Evolutionary conservation across 2,888 invertebrate species (phyloP).

Genomic region (Hirtodrosophila cameraria): DNA sequence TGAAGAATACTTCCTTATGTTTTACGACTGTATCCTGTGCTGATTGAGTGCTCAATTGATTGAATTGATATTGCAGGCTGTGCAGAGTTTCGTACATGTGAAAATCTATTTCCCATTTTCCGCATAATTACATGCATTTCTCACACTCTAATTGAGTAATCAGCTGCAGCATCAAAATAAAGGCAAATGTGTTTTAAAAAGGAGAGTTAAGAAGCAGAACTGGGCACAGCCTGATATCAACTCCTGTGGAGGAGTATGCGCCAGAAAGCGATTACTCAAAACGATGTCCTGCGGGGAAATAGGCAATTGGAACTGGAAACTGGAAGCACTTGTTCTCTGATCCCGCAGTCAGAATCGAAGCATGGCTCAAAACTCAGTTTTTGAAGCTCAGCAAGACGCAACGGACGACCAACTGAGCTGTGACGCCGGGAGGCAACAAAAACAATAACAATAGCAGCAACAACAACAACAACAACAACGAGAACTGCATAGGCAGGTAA

Average conservation of each 20-base stretch:
- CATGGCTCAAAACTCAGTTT: slow-evolving; percentile 13
- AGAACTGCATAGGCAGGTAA: slow-evolving; percentile 61
- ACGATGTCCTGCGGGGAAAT: slow-evolving; percentile 67
- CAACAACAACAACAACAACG: slow-evolving; percentile 17
- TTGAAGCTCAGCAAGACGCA: slow-evolving; percentile 62
- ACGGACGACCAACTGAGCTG: slow-evolving; percentile 72
- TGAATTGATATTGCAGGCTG: no score
- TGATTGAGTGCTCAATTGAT: slow-evolving; percentile 32
- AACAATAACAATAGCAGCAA: slow-evolving; percentile 24
- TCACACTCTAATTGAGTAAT: slow-evolving; percentile 69
- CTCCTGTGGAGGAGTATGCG: slow-evolving; percentile 57
- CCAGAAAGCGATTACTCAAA: slow-evolving; percentile 43
- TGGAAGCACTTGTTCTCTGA: slow-evolving; percentile 74
- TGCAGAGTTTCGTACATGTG: slow-evolving; percentile 33
- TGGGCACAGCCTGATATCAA: slow-evolving; percentile 26
- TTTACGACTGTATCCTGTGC: slow-evolving; percentile 3
- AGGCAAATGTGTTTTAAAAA: not conserved
- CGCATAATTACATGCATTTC: slow-evolving; percentile 54
- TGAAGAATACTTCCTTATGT: slow-evolving; percentile 12
- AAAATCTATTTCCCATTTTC: slow-evolving; percentile 39
- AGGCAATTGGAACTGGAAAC: slow-evolving; percentile 47
- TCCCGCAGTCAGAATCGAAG: slow-evolving; percentile 16
- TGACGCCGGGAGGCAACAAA: slow-evolving; percentile 63
- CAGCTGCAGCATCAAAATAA: slow-evolving; percentile 44
- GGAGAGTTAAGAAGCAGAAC: not conserved